Evolutionary conservation across 2,797 vertebrate genomes (phyloP).

Genomic region (Syndactyla subalaris): DNA sequence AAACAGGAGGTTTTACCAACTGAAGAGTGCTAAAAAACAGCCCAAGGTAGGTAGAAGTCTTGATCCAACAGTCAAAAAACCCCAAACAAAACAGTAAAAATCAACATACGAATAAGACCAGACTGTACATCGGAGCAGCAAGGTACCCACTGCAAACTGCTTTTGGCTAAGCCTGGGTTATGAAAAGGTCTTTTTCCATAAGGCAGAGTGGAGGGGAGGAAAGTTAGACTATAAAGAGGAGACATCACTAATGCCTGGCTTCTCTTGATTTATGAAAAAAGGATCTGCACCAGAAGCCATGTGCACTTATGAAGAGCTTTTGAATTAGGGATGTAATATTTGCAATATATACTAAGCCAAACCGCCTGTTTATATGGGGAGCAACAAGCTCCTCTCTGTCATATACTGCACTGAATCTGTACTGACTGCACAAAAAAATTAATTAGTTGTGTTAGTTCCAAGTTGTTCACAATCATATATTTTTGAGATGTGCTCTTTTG

Average conservation of each 20-base stretch:
- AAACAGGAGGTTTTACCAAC: fast-evolving
- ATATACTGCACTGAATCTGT: not conserved
- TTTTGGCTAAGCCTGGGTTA: not conserved
- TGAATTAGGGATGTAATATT: not conserved
- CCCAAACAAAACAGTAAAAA: not conserved
- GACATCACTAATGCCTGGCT: not conserved
- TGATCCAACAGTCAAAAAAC: not conserved
- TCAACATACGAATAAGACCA: not conserved
- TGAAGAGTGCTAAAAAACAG: not conserved
- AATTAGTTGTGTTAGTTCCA: not conserved
- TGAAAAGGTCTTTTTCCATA: not conserved
- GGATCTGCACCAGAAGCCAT: not conserved
- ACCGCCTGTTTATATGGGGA: not conserved
- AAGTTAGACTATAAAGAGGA: not conserved
- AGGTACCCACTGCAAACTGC: not conserved
- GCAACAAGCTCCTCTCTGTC: not conserved
- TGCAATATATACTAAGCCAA: not conserved
- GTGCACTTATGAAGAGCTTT: not conserved
- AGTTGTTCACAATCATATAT: not conserved
- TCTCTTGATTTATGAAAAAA: not conserved
- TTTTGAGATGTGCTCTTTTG: not conserved
- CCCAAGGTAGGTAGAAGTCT: not conserved
- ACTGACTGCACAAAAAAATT: not conserved
- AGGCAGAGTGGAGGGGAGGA: not conserved
- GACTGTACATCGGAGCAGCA: not conserved